phyloP scores from a whole-genome alignment of 2,113 vertebrate species.

The Tyrannus savana region DNA sequence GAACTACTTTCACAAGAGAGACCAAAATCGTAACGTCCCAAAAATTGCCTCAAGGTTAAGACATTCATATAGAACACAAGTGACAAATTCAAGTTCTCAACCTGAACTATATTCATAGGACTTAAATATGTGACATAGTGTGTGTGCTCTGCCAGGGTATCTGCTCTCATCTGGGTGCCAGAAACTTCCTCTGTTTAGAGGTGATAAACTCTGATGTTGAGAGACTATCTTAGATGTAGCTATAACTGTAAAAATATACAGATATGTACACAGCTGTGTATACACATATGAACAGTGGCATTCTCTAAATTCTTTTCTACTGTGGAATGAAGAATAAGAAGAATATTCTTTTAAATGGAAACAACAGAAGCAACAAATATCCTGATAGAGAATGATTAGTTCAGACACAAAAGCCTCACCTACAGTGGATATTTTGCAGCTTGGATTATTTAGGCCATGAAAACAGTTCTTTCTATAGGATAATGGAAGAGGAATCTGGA shows the following conservation, averaged over 20 bases:
- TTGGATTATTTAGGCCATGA: background rate
- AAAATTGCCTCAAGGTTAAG: slow-evolving; percentile 56
- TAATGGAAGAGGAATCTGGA: background rate
- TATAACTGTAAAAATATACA: background rate
- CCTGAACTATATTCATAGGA: background rate
- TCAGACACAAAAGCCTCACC: background rate
- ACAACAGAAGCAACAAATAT: background rate
- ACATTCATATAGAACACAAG: background rate
- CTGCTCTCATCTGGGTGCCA: background rate
- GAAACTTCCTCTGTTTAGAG: background rate
- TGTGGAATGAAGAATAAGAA: background rate
- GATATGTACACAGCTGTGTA: rapidly evolving
- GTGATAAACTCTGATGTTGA: background rate
- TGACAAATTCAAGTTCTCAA: background rate
- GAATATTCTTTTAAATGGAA: background rate
- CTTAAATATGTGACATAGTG: background rate
- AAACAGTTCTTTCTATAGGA: background rate
- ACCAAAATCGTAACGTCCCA: background rate
- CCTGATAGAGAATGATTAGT: background rate
- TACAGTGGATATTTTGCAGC: background rate
- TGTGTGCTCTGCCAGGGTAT: background rate
- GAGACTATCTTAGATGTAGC: background rate
- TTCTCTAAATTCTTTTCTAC: background rate
- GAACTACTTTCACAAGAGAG: slow-evolving; percentile 10
- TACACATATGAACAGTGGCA: background rate